These are phyloP conservation scores for Acrocera orbiculus DNA, from an alignment of 2,888 invertebrate genomes.

Conservation along the genomic window DNA sequence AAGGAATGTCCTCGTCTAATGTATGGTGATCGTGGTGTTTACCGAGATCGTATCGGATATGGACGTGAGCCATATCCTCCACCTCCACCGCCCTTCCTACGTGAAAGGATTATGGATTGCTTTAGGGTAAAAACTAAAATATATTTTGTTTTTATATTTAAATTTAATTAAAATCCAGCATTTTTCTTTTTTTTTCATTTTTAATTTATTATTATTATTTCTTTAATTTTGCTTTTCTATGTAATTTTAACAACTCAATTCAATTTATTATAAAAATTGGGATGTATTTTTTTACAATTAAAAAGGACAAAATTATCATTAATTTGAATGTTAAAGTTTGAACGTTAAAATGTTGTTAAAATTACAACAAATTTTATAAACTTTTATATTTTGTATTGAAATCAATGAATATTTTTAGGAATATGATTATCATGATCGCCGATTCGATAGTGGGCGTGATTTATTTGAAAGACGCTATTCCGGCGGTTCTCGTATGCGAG, in stretches of 20 bases:
- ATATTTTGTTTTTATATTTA: slow-evolving; percentile 11
- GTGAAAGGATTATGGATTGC: slow-evolving; percentile 83
- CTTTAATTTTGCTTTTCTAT: no score
- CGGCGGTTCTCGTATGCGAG: slow-evolving; percentile 33
- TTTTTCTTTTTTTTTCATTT: not conserved
- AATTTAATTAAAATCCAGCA: slow-evolving; percentile 22
- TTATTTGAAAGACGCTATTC: slow-evolving; percentile 64
- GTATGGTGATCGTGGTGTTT: slow-evolving; percentile 65
- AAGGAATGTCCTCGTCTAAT: slow-evolving; percentile 82
- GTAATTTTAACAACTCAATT: no score
- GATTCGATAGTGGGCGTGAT: slow-evolving; percentile 63
- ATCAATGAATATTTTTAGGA: slow-evolving; percentile 18
- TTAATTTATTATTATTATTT: not conserved
- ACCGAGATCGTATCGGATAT: slow-evolving; percentile 75
- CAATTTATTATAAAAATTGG: no score
- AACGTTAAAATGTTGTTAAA: no score
- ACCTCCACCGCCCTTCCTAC: slow-evolving; percentile 72
- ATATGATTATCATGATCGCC: slow-evolving; percentile 60
- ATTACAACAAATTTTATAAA: not conserved
- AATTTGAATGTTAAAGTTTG: no score
- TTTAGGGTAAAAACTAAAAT: slow-evolving; percentile 54
- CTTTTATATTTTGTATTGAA: not conserved
- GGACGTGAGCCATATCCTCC: slow-evolving; percentile 81
- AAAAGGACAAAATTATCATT: no score
- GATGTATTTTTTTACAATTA: no score